Base-by-base conservation (phyloP, 2,113 vertebrate genomes). In the Cygnus buccinator region DNA sequence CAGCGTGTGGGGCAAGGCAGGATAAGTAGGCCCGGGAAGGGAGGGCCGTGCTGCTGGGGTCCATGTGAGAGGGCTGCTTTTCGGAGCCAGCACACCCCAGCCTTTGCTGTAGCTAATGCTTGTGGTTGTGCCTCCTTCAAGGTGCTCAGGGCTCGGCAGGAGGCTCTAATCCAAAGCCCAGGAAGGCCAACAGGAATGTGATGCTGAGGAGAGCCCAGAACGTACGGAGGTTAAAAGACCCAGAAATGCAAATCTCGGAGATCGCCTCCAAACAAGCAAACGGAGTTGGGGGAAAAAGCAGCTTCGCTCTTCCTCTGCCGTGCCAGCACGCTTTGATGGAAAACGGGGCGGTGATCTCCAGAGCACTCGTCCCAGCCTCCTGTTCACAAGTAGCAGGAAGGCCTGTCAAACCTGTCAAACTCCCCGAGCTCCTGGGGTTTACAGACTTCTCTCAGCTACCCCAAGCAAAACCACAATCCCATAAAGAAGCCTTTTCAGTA, bases 391-490 rank as follows among this genome's bases (percentile, higher is more conserved):
- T 86, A 89, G 62, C 52, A 94, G 65, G 67, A 93, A 93, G 59
- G 80, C 80, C 75, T 93, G 91, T 92, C 89, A 95, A 88, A 71
- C 61, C 91, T 89, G 94, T 94, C 96, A 95, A 90, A 81, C 85
- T 94, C 88, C 37, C 76, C n/a, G 82, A 89, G 93, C 92, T 96
- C 95, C 95, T 93, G 92, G 90, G 93, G 92, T 93, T 93, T 97
- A 75, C 88, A 93, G 97, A 97, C 93, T 97, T 93, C 84, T 93
- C 78, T 94, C 89, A 90, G 84, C 90, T 90, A 96, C 91, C 93
- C 83, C 89, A 90, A 95, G 96, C 92, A 95, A 97, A 97, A 96
- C 94, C 95, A 96, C 94, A 97, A 94, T 84, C 86, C 83, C 95
- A 96, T 97, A 97, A 97, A 97, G 86, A 96, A 75, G 52, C 67